phyloP scores from a whole-genome alignment of 2,888 invertebrate genomes.

The Eilema caniola region DNA sequence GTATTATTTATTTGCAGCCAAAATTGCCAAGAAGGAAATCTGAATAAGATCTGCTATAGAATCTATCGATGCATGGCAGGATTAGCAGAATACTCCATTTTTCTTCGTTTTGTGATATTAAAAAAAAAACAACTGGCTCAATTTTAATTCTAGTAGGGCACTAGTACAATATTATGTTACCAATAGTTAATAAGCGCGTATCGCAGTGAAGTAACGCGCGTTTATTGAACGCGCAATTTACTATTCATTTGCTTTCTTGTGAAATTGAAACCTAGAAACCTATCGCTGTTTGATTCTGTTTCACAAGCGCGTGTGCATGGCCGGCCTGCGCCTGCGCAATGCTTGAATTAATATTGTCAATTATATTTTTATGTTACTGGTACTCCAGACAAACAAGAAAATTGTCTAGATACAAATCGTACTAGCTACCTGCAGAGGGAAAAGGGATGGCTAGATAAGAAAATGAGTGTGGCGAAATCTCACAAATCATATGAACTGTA shows the following conservation, averaged over 20 bases:
- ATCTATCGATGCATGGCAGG: not conserved
- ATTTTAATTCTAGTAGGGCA: not conserved
- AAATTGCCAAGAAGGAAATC: not conserved
- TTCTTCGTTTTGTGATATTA: not conserved
- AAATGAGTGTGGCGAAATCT: too few species aligned
- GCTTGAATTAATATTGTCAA: not conserved
- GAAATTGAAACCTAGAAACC: conserved; percentile 26
- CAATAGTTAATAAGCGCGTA: conserved; percentile 14
- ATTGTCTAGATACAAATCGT: not conserved
- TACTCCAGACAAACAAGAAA: not conserved
- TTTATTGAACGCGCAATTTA: conserved; percentile 31
- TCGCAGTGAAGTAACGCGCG: conserved; percentile 3
- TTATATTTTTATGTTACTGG: not conserved
- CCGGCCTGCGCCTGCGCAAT: conserved; percentile 14
- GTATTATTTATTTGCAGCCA: not conserved
- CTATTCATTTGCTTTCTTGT: conserved; percentile 38
- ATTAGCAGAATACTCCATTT: not conserved
- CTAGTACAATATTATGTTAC: conserved; percentile 1
- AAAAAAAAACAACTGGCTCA: not conserved
- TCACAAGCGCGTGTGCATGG: conserved; percentile 19
- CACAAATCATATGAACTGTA: too few species aligned
- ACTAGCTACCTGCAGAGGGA: not conserved
- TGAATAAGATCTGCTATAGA: not conserved
- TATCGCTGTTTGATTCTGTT: conserved; percentile 17
- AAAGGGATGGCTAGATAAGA: too few species aligned